phyloP scores from a whole-genome alignment of 2,888 invertebrate genomes.

The Caenorhabditis afra region DNA sequence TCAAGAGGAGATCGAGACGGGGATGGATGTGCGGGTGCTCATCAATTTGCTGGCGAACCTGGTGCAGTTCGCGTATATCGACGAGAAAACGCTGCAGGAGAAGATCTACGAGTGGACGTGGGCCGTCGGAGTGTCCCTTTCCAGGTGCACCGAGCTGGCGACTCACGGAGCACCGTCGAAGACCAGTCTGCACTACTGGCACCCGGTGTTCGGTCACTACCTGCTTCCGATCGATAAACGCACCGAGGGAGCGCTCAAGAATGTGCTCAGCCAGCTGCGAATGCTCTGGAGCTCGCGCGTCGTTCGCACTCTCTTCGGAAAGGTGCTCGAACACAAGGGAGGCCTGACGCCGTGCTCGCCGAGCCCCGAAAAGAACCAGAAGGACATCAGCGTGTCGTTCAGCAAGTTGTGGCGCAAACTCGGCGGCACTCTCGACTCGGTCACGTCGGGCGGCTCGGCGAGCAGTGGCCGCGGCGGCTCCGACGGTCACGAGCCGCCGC shows the following conservation, averaged over 20 bases:
- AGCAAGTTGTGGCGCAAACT: conserved; percentile 63
- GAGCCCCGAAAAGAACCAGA: conserved; percentile 20
- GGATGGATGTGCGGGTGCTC: conserved; percentile 52
- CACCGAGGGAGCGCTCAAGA: conserved; percentile 86
- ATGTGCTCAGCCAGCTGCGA: conserved; percentile 86
- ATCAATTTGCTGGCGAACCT: conserved; percentile 77
- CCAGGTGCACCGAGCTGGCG: conserved; percentile 64
- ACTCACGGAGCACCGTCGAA: conserved; percentile 34
- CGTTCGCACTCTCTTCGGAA: conserved; percentile 47
- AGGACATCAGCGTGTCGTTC: conserved; percentile 62
- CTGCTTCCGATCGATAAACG: conserved; percentile 82
- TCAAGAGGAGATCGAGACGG: conserved; percentile 54
- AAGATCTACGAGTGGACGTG: conserved; percentile 68
- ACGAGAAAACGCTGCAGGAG: conserved; percentile 58
- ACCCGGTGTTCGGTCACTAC: conserved; percentile 89
- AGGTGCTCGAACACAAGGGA: conserved; percentile 25
- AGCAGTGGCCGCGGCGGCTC: too few relatives aligned
- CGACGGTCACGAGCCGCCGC: conserved; percentile 41
- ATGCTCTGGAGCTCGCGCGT: conserved; percentile 85
- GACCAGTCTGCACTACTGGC: conserved; percentile 87
- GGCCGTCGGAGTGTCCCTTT: conserved; percentile 61
- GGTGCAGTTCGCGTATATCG: conserved; percentile 73
- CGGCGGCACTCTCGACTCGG: conserved; percentile 58
- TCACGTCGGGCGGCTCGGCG: neutral
- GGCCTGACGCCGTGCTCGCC: conserved; percentile 5